Conservation (phyloP, 2,888 invertebrate species). For the Drosophila affinis region DNA sequence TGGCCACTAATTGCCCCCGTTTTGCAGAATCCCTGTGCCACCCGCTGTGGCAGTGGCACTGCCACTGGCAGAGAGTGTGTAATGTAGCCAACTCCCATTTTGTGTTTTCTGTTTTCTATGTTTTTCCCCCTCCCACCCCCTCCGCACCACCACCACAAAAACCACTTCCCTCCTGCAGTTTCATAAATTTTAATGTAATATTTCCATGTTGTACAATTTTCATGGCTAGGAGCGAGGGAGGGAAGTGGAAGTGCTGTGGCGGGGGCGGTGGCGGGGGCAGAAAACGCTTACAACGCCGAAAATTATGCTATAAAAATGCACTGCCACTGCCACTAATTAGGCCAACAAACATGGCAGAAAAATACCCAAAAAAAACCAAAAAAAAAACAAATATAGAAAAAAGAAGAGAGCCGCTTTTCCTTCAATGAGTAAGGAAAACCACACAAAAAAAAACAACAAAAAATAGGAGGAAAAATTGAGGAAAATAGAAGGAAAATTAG, state of each 20-base stretch:
- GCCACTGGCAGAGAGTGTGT: slow-evolving; percentile 13
- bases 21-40: slow-evolving; percentile 36
- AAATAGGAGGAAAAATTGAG: not conserved
- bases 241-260: too few species aligned
- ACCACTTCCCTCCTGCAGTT: slow-evolving; percentile 38
- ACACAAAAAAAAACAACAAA: not conserved
- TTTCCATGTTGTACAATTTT: slow-evolving; percentile 70
- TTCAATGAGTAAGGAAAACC: not conserved
- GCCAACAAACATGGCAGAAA: slow-evolving; percentile 64
- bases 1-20: slow-evolving; percentile 44
- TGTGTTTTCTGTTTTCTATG: slow-evolving; percentile 19
- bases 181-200: slow-evolving; percentile 77
- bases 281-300: slow-evolving; percentile 72
- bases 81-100: slow-evolving; percentile 40
- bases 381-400: not conserved
- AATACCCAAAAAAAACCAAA: slow-evolving; percentile 10
- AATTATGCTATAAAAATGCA: slow-evolving; percentile 78
- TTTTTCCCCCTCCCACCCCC: not conserved
- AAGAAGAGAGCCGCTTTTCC: not conserved
- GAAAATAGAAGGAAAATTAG: not conserved
- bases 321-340: slow-evolving; percentile 72
- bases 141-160: not conserved
- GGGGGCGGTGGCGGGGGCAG: slow-evolving; percentile 17
- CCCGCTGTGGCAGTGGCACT: not conserved
- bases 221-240: slow-evolving; percentile 39